These are phyloP conservation scores for Pollenia labialis DNA, from an alignment of 2,888 invertebrate species.

Conservation along the genomic window DNA sequence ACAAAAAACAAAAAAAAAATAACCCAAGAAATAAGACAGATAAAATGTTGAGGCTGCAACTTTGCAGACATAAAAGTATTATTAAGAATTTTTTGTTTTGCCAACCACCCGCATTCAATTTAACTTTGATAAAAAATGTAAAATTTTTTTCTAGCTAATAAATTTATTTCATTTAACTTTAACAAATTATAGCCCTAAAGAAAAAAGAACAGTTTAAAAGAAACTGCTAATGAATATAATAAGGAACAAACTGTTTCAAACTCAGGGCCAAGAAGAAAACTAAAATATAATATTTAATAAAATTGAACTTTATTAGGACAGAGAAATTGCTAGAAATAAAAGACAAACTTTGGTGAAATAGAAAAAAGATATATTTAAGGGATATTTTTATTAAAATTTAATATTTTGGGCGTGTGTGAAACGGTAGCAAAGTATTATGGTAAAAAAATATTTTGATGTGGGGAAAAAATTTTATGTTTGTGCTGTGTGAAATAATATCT, in stretches of 20 bases:
- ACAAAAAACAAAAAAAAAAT: neutral
- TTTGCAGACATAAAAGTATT: constrained; percentile 32
- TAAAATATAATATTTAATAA: neutral
- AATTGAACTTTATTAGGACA: constrained; percentile 1
- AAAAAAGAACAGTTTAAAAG: neutral
- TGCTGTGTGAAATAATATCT: no score
- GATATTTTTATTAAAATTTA: neutral
- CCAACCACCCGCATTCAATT: neutral
- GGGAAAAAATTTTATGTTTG: no score
- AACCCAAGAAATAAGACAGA: neutral
- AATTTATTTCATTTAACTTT: constrained; percentile 16
- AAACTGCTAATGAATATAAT: neutral
- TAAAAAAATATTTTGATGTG: no score
- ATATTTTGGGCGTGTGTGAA: no score
- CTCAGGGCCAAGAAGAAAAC: no score
- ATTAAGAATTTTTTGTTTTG: neutral
- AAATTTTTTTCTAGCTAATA: neutral
- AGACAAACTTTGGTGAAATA: neutral
- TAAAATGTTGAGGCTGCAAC: neutral
- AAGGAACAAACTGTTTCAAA: neutral
- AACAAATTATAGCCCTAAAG: neutral
- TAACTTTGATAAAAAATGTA: constrained; percentile 6
- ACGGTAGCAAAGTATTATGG: no score
- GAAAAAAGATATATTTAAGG: neutral
- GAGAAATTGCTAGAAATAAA: neutral